Conservation (phyloP, 2,113 vertebrate species). For the Myrmecophaga tridactyla region DNA sequence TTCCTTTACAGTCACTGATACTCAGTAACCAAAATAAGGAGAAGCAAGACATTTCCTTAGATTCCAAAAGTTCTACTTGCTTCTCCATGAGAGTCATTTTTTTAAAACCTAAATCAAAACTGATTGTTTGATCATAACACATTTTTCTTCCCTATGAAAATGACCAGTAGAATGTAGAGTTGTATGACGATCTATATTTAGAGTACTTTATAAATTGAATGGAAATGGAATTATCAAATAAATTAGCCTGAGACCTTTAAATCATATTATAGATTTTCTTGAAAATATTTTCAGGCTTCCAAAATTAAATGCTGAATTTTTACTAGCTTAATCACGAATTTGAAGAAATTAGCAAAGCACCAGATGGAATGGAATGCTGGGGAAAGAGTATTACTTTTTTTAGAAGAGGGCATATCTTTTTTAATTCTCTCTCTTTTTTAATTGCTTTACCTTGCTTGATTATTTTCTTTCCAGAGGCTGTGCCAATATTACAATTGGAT, state of each 20-base stretch:
- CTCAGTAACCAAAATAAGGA: background rate
- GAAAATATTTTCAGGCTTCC: background rate
- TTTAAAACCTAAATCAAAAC: background rate
- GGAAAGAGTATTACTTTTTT: background rate
- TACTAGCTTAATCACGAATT: background rate
- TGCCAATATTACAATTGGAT: background rate
- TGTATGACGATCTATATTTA: background rate
- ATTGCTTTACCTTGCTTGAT: constrained; percentile 3
- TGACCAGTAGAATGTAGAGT: background rate
- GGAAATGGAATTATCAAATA: constrained; percentile 34
- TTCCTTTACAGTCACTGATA: background rate
- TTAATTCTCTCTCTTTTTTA: background rate
- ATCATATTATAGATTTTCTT: background rate
- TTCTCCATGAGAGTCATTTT: background rate
- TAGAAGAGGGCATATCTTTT: background rate
- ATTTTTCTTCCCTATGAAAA: constrained; percentile 45
- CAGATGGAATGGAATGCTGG: background rate
- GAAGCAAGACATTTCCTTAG: background rate
- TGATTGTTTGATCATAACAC: constrained; percentile 24
- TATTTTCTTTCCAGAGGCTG: constrained; percentile 14
- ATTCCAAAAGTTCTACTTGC: background rate
- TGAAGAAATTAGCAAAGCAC: background rate
- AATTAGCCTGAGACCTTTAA: background rate
- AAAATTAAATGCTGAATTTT: background rate
- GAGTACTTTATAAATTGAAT: background rate